Evolutionary conservation across 2,888 invertebrate species (phyloP).

Genomic region (Eristalis pertinax): DNA sequence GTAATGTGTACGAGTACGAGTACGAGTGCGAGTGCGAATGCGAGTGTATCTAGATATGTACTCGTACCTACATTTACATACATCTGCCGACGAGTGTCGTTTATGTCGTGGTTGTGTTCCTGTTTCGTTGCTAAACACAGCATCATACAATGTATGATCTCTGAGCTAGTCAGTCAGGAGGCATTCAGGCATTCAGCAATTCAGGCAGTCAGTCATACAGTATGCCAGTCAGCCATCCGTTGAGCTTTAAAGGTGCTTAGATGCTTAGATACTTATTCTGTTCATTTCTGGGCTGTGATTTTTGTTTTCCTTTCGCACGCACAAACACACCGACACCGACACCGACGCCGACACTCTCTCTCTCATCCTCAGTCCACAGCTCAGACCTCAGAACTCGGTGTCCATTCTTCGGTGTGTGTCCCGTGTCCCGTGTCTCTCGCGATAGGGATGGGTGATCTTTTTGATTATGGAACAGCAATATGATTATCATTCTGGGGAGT

Average conservation of each 20-base stretch:
- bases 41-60: not conserved
- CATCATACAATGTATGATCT: constrained; percentile 12
- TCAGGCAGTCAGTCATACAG: constrained; percentile 28
- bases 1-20: constrained; percentile 16
- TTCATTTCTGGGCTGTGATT: constrained; percentile 22
- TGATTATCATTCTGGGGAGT: constrained; percentile 52
- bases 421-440: constrained; percentile 35
- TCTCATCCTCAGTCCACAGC: not conserved
- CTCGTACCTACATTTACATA: constrained; percentile 56
- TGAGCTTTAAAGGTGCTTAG: constrained; percentile 39
- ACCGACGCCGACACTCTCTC: too few relatives aligned
- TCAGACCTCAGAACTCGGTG: not conserved
- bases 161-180: constrained; percentile 28
- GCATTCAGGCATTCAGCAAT: constrained; percentile 26
- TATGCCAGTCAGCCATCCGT: constrained; percentile 36
- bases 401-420: constrained; percentile 10
- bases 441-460: constrained; percentile 67
- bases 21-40: too few relatives aligned
- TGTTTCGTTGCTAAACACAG: not conserved
- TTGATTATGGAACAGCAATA: constrained; percentile 63
- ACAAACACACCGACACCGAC: not conserved
- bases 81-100: constrained; percentile 30
- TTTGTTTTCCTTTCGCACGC: constrained; percentile 2
- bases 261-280: constrained; percentile 23
- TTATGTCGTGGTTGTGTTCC: constrained; percentile 9